A percentile compares a stretch with the other conserved stretches of the same genome.
These are phyloP conservation scores for Schizothorax lantsangensis DNA, from an alignment of 2,797 vertebrate genomes.

Conservation along the genomic window DNA sequence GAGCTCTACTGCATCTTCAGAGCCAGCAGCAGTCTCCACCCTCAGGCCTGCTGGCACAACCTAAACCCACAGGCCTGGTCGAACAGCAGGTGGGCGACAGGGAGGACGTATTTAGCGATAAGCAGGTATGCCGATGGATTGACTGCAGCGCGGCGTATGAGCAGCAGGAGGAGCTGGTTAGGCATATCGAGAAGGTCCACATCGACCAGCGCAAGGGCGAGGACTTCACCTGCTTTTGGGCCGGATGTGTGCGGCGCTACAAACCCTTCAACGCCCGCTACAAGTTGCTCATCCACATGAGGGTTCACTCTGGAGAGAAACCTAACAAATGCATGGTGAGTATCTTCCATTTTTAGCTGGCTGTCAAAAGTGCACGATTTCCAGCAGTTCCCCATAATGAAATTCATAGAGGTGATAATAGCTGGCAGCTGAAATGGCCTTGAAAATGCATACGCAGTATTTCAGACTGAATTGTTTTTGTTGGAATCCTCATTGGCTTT, in stretches of 20 bases:
- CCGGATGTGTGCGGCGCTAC: conserved; percentile 94
- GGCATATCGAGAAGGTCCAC: conserved; percentile 98
- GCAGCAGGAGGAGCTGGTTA: conserved; percentile 98
- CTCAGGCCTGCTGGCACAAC: conserved; percentile 74
- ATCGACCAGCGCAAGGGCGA: conserved; percentile 98
- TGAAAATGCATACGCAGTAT: conserved; percentile 14
- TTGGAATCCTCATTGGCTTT: conserved; percentile 33
- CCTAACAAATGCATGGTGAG: conserved; percentile 99
- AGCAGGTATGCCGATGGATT: conserved; percentile 95
- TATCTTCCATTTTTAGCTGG: conserved; percentile 58
- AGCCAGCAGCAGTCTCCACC: conserved; percentile 72
- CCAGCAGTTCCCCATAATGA: background rate
- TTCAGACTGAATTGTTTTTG: conserved; percentile 9
- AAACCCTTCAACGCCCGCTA: conserved; percentile 99
- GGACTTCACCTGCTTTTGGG: conserved; percentile 99
- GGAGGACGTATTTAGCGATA: conserved; percentile 80
- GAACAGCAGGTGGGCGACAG: conserved; percentile 68
- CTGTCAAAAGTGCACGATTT: conserved; percentile 3
- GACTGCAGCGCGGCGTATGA: conserved; percentile 95
- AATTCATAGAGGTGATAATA: conserved; percentile 9
- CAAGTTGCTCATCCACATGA: conserved; percentile 99
- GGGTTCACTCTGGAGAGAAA: conserved; percentile 98
- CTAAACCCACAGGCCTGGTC: conserved; percentile 73
- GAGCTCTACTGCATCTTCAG: conserved; percentile 78
- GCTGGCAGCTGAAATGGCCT: conserved; percentile 8